Conservation (phyloP, 1,140 invertebrate species). For the Aphis craccivora region DNA sequence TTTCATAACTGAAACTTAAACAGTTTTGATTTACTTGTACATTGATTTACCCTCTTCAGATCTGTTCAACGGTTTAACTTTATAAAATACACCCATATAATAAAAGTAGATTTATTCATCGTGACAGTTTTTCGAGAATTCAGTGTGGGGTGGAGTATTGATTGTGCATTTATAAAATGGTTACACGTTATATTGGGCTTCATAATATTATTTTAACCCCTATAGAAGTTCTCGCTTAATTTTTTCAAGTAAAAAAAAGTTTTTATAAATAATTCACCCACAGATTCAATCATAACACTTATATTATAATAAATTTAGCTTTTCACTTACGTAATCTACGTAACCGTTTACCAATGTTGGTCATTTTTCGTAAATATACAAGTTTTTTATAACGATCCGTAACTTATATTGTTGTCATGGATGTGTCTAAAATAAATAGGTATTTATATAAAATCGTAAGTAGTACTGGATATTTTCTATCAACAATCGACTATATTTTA, state of each 20-base stretch:
- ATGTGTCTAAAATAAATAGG: background rate
- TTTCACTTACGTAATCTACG: background rate
- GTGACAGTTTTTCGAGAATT: background rate
- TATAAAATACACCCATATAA: background rate
- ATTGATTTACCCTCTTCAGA: background rate
- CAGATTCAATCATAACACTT: background rate
- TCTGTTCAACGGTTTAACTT: background rate
- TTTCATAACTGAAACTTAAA: background rate
- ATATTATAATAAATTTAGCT: background rate
- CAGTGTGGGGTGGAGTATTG: background rate
- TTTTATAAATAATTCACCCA: background rate
- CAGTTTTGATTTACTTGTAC: background rate
- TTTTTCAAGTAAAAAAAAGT: background rate
- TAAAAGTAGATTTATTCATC: background rate
- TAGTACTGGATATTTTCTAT: slow-evolving; percentile 2
- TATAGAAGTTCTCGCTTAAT: background rate
- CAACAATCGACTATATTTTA: background rate
- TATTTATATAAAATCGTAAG: background rate
- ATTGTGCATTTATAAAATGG: background rate
- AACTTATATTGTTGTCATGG: background rate
- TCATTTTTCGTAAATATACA: background rate
- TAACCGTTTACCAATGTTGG: background rate
- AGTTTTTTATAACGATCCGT: background rate
- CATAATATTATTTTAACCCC: background rate
- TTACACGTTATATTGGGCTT: background rate